Percentiles rank a stretch among this genome's conserved stretches.
Conservation (phyloP, 2,888 invertebrate genomes). For the Pterobdella sp. region DNA sequence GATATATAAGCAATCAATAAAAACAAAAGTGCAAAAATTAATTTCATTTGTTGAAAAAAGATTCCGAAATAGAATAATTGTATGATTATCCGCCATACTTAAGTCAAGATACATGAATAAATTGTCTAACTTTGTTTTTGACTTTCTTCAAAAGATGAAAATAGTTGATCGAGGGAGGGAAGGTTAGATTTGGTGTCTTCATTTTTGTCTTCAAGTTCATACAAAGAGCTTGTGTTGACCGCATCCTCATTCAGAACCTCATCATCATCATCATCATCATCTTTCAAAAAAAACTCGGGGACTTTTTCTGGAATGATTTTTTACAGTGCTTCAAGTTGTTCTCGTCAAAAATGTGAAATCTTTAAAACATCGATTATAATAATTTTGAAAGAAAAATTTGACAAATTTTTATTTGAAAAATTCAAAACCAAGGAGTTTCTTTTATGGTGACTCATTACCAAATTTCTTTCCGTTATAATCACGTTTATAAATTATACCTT, state of each 20-base stretch:
- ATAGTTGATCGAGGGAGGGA: constrained; percentile 14
- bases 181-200: background rate
- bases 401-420: background rate
- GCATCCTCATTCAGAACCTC: constrained; percentile 33
- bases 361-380: background rate
- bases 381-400: background rate
- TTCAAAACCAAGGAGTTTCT: too few relatives aligned
- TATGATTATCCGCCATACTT: too few relatives aligned
- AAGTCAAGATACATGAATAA: background rate
- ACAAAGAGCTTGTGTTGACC: background rate
- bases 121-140: background rate
- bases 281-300: constrained; percentile 34
- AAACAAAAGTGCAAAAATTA: too few relatives aligned
- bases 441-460: too few relatives aligned
- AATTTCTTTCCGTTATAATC: background rate
- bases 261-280: constrained; percentile 40
- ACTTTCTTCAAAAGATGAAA: background rate
- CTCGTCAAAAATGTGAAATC: too few relatives aligned
- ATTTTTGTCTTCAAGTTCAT: background rate
- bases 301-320: constrained; percentile 27
- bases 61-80: too few relatives aligned
- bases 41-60: too few relatives aligned
- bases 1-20: too few relatives aligned
- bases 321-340: background rate
- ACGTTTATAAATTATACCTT: constrained; percentile 33